Conservation (phyloP, 1,140 invertebrate genomes). For the Odontomachus brunneus region DNA sequence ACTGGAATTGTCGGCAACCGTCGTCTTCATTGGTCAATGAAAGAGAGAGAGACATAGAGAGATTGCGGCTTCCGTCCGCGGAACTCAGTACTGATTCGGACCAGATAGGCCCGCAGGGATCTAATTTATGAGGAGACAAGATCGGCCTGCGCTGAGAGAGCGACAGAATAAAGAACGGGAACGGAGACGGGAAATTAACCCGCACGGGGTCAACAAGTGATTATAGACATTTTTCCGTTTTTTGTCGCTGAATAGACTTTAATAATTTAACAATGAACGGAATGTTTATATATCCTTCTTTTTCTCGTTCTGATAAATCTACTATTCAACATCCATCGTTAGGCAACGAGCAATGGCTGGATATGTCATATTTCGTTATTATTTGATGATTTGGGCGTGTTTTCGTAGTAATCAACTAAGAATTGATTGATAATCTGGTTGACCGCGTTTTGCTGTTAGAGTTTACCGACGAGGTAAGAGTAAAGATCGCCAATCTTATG, state of each 20-base stretch:
- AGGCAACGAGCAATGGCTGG: too few relatives aligned
- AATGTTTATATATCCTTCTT: conserved; percentile 35
- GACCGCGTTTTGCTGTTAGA: too few relatives aligned
- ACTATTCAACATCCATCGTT: neutral
- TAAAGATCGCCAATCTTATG: too few relatives aligned
- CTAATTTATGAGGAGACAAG: conserved; percentile 57
- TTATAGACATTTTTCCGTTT: too few relatives aligned
- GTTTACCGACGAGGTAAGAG: too few relatives aligned
- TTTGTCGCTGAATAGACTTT: conserved; percentile 62
- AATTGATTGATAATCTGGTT: too few relatives aligned
- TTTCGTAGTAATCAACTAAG: neutral
- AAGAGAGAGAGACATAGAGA: too few relatives aligned
- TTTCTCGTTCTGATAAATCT: conserved; percentile 50
- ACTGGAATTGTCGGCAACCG: too few relatives aligned
- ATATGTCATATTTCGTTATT: conserved; percentile 52
- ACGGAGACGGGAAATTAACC: conserved; percentile 19
- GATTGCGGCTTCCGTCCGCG: neutral
- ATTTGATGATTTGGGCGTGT: neutral
- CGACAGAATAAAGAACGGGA: conserved; percentile 52
- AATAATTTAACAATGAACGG: neutral
- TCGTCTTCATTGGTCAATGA: too few relatives aligned
- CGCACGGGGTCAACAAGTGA: conserved; percentile 66
- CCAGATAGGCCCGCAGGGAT: conserved; percentile 44
- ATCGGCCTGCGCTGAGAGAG: neutral
- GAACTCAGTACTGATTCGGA: conserved; percentile 47